These are phyloP conservation scores for Oostethus manadensis DNA, from an alignment of 2,113 vertebrate species.

Conservation along the genomic window DNA sequence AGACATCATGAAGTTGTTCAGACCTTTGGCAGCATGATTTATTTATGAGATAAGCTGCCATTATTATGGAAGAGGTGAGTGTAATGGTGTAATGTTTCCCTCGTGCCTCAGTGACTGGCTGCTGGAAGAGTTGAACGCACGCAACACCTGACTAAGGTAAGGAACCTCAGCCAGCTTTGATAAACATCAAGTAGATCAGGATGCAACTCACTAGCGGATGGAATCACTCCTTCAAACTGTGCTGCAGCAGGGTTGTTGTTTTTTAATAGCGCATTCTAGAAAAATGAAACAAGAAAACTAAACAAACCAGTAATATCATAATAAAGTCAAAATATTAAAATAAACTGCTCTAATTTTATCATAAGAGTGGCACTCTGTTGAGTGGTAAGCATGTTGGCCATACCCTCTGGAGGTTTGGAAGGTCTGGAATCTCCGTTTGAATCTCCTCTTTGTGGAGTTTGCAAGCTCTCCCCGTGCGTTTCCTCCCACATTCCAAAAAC, in stretches of 20 bases:
- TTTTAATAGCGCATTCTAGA: too few relatives aligned
- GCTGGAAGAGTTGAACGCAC: conserved; percentile 49
- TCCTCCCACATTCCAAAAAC: too few relatives aligned
- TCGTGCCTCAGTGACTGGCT: conserved; percentile 53
- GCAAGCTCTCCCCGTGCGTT: too few relatives aligned
- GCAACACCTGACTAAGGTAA: conserved; percentile 42
- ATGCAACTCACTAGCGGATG: conserved; percentile 33
- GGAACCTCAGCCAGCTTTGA: conserved; percentile 41
- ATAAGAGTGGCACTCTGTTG: too few relatives aligned
- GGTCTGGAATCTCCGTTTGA: too few relatives aligned
- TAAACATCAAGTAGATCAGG: conserved; percentile 45
- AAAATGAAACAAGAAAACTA: too few relatives aligned
- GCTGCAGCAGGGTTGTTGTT: not conserved
- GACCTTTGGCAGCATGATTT: conserved; percentile 58
- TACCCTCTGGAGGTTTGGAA: too few relatives aligned
- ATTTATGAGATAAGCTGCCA: conserved; percentile 66
- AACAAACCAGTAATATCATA: too few relatives aligned
- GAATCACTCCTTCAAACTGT: conserved; percentile 9
- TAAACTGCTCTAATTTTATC: too few relatives aligned
- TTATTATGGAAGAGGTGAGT: conserved; percentile 63
- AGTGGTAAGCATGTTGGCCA: too few relatives aligned
- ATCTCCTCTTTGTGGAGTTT: too few relatives aligned
- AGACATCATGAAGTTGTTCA: conserved; percentile 40
- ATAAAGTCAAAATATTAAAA: too few relatives aligned
- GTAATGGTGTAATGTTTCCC: conserved; percentile 61